A percentile compares a stretch with the other conserved stretches of the same genome.
These are phyloP conservation scores for Avahi laniger DNA, from an alignment of 2,797 vertebrate genomes.

Conservation along the genomic window DNA sequence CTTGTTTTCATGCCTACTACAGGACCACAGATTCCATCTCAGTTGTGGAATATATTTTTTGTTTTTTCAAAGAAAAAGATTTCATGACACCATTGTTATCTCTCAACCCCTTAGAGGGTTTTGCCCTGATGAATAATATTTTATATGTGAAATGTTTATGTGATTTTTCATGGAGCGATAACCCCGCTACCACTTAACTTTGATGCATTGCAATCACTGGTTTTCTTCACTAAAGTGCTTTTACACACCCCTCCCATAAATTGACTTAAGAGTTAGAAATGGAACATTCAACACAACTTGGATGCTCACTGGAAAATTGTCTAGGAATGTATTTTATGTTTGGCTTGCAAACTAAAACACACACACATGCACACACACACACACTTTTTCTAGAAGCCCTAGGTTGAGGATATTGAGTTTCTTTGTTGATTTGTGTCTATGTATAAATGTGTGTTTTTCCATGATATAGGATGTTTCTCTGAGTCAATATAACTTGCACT, in stretches of 20 bases:
- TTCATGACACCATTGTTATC: conserved; percentile 87
- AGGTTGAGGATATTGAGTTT: conserved; percentile 32
- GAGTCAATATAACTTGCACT: conserved; percentile 40
- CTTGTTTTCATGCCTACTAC: conserved; percentile 84
- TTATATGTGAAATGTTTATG: conserved; percentile 89
- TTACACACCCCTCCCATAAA: conserved; percentile 87
- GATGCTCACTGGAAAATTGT: conserved; percentile 76
- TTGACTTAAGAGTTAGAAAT: conserved; percentile 87
- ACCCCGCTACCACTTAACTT: conserved; percentile 83
- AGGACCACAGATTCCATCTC: conserved; percentile 89
- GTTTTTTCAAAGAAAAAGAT: conserved; percentile 81
- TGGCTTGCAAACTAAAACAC: conserved; percentile 70
- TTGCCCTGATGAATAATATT: conserved; percentile 91
- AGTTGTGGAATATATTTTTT: conserved; percentile 84
- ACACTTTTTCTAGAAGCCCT: conserved; percentile 76
- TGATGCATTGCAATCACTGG: conserved; percentile 87
- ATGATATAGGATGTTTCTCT: conserved; percentile 39
- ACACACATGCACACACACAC: conserved; percentile 78
- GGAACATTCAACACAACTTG: conserved; percentile 84
- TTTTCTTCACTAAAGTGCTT: conserved; percentile 86
- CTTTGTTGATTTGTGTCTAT: conserved; percentile 54
- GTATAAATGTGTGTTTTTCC: conserved; percentile 29
- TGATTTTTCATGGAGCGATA: conserved; percentile 87
- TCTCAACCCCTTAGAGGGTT: conserved; percentile 85
- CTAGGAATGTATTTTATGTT: conserved; percentile 82